Evolutionary conservation across 2,888 invertebrate genomes (phyloP), one percentile per base, ranked within the genome.

Genomic region (Yponomeuta sedellus): DNA sequence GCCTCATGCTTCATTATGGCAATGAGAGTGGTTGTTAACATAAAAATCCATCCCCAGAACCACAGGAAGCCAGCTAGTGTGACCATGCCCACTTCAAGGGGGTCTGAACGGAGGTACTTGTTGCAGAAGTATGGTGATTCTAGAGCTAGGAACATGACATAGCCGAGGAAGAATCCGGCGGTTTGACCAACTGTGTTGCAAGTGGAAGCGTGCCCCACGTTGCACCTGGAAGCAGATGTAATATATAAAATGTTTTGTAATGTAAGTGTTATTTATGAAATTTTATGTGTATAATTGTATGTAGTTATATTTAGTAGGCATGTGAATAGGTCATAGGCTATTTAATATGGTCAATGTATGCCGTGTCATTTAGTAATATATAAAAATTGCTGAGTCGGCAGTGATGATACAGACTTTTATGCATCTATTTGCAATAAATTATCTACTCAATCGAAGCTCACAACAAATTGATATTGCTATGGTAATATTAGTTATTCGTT

Each of bases 111-210:
- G 52, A 99, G 83, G 82, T 98, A 99, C 70, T 93, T 95, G 83
- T 99, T 99, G 82, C 98, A 99, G 88, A 99, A 99, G 75, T 97
- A 96, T 39, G 97, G 93, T 0, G 99, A 99, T 86, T 99, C 99
- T 66, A 99, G 86, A 0, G 99, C 98, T 82, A 99, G 94, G 82
- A 99, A 99, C 12, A 99, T 92, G 0, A 99, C 98, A 86, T 99
- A 99, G 69, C 99, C 99, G 2, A 99, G 91, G 80, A 99, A 99
- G 83, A 96, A 99, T 0, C 99, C 99, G 56, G 98, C 97, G 0
- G 99, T 99, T 91, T 99, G 99, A 3, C 99, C 99, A 0, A 99
- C 98, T 74, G 97, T 97, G 80, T 99, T 99, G 80, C 99, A 99
- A 0, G 99, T 99, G 1, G 99, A 99, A 0, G 99, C 99, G 91